Conservation (phyloP, 1,140 invertebrate species). For the Phortica variegata region DNA sequence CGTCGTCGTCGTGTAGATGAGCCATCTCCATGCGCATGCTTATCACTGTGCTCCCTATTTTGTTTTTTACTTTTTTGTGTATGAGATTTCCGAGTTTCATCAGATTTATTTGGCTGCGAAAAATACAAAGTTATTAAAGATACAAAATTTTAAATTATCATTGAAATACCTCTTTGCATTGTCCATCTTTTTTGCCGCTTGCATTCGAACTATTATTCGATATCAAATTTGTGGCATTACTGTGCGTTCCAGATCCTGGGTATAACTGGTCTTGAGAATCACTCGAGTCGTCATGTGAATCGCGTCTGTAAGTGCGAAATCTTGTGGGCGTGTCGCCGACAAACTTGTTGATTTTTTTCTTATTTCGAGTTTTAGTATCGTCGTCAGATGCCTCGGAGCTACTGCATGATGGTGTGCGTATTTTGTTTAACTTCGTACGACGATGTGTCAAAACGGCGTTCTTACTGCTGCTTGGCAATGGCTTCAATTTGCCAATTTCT, state of each 20-base stretch:
- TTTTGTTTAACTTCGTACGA: slow-evolving; percentile 71
- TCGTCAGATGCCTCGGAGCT: slow-evolving; percentile 90
- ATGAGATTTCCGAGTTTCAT: slow-evolving; percentile 44
- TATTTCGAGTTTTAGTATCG: slow-evolving; percentile 80
- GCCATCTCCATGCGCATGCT: slow-evolving; percentile 37
- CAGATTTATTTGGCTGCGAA: slow-evolving; percentile 46
- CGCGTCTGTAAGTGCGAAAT: slow-evolving; percentile 65
- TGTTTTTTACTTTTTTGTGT: slow-evolving; percentile 42
- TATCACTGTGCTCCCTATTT: slow-evolving; percentile 40
- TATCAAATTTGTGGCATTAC: slow-evolving; percentile 29
- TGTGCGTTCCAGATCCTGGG: slow-evolving; percentile 46
- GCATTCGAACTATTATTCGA: slow-evolving; percentile 35
- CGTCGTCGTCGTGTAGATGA: slow-evolving; percentile 60
- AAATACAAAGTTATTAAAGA: not conserved
- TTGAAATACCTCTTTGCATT: slow-evolving; percentile 35
- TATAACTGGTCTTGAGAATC: slow-evolving; percentile 70
- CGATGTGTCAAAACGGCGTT: slow-evolving; percentile 60
- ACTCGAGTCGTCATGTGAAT: slow-evolving; percentile 77
- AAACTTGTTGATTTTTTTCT: slow-evolving; percentile 72
- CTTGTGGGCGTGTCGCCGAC: slow-evolving; percentile 59
- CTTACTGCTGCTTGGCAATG: slow-evolving; percentile 61
- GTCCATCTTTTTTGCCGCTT: slow-evolving; percentile 44
- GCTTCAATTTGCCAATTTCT: slow-evolving; percentile 58
- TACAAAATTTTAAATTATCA: not conserved
- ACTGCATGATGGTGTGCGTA: slow-evolving; percentile 81